Conservation (phyloP, 37 sponge, comb jelly and placozoan genomes). For the Cladorhizidae sp. region DNA sequence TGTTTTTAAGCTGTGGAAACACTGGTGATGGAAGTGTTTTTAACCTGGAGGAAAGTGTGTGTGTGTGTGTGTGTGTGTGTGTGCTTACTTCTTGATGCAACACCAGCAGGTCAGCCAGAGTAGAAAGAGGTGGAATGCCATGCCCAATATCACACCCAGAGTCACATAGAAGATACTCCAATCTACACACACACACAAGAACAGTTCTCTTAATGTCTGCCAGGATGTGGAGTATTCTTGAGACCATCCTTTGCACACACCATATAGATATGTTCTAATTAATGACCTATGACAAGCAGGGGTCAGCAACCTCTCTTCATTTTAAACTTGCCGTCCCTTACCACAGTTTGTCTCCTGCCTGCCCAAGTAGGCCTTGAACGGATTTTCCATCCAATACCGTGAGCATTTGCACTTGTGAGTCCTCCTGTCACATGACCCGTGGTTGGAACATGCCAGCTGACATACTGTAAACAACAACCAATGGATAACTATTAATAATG, state of each 20-base stretch:
- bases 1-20: too few relatives aligned
- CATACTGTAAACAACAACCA: constrained; percentile 47
- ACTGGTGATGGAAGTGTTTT: too few relatives aligned
- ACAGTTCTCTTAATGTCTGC: too few relatives aligned
- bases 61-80: background rate
- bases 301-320: too few relatives aligned
- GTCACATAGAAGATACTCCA: constrained; percentile 74
- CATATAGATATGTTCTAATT: too few relatives aligned
- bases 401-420: constrained; percentile 78
- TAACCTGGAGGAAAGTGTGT: too few relatives aligned
- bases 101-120: constrained; percentile 74
- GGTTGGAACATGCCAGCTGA: constrained; percentile 77
- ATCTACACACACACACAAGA: constrained; percentile 9
- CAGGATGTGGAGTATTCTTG: too few relatives aligned
- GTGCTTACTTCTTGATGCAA: constrained; percentile 58
- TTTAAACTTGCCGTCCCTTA: too few relatives aligned
- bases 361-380: constrained; percentile 74
- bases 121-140: constrained; percentile 21
- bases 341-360: constrained; percentile 52
- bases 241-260: too few relatives aligned
- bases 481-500: background rate
- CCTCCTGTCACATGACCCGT: constrained; percentile 67
- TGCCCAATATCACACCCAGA: constrained; percentile 27
- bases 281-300: too few relatives aligned
- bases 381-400: constrained; percentile 93